Evolutionary conservation across 2,113 vertebrate genomes (phyloP).

Genomic region (Gallinago undulata): DNA sequence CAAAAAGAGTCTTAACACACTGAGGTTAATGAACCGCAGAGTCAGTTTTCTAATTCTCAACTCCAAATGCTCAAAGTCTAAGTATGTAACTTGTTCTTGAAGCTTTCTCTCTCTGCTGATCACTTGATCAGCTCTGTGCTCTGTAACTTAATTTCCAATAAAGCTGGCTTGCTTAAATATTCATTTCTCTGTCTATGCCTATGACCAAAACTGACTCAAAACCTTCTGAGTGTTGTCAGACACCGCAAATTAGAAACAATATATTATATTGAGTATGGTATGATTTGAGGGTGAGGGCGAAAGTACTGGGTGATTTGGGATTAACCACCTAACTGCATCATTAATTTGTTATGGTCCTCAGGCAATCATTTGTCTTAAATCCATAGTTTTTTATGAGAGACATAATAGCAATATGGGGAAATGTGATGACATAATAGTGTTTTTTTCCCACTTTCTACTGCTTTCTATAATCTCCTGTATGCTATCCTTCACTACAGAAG

Average conservation of each 20-base stretch:
- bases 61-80: not conserved
- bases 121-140: not conserved
- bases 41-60: not conserved
- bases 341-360: not conserved
- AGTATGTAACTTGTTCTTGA: not conserved
- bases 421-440: not conserved
- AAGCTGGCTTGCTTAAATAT: not conserved
- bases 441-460: not conserved
- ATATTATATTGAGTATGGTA: not conserved
- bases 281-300: not conserved
- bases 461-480: not conserved
- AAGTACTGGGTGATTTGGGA: not conserved
- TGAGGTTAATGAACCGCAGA: not conserved
- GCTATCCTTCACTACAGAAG: not conserved
- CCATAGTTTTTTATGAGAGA: not conserved
- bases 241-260: not conserved
- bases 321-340: not conserved
- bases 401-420: not conserved
- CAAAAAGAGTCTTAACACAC: not conserved
- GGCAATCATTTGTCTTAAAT: not conserved
- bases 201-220: not conserved
- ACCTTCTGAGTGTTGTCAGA: not conserved
- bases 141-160: not conserved
- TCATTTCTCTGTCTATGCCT: not conserved
- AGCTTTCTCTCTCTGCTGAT: not conserved